Conservation (phyloP, 1,140 invertebrate species). For the Heterodera carotae region DNA sequence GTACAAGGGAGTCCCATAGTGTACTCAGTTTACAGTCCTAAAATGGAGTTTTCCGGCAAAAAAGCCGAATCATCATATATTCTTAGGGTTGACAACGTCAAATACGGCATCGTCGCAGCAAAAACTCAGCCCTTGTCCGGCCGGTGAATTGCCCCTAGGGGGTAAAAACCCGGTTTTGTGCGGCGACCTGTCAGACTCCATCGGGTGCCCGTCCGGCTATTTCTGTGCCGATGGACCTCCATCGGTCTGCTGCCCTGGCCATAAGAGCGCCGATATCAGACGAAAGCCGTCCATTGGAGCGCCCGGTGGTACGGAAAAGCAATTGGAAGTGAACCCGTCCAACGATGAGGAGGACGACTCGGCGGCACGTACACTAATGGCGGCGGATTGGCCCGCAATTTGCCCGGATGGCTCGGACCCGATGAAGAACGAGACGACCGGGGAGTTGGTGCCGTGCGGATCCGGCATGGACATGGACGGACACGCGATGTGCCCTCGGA, state of each 20-base stretch:
- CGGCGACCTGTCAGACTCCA: constrained; percentile 62
- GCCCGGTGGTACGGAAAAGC: constrained; percentile 37
- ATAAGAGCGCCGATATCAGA: constrained; percentile 34
- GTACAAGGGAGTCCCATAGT: constrained; percentile 3
- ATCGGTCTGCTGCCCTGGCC: constrained; percentile 61
- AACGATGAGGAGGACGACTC: constrained; percentile 28
- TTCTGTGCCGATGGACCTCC: constrained; percentile 61
- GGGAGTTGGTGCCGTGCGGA: constrained; percentile 52
- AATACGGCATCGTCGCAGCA: constrained; percentile 37
- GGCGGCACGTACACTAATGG: constrained; percentile 4
- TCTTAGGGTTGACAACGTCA: constrained; percentile 44
- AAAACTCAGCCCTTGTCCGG: constrained; percentile 51
- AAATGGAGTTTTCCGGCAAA: too few relatives aligned
- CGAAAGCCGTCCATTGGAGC: constrained; percentile 49
- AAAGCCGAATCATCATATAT: too few relatives aligned
- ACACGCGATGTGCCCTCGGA: constrained; percentile 55
- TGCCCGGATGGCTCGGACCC: constrained; percentile 64
- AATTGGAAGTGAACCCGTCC: constrained; percentile 22
- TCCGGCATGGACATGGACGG: constrained; percentile 60
- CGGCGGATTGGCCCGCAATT: constrained; percentile 32
- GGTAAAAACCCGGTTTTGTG: constrained; percentile 62
- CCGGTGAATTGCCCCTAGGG: constrained; percentile 55
- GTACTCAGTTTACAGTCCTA: too few relatives aligned
- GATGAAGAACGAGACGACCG: constrained; percentile 41
- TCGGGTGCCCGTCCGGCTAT: constrained; percentile 61